phyloP scores from a whole-genome alignment of 2,113 vertebrate species.

The Rutilus rutilus region DNA sequence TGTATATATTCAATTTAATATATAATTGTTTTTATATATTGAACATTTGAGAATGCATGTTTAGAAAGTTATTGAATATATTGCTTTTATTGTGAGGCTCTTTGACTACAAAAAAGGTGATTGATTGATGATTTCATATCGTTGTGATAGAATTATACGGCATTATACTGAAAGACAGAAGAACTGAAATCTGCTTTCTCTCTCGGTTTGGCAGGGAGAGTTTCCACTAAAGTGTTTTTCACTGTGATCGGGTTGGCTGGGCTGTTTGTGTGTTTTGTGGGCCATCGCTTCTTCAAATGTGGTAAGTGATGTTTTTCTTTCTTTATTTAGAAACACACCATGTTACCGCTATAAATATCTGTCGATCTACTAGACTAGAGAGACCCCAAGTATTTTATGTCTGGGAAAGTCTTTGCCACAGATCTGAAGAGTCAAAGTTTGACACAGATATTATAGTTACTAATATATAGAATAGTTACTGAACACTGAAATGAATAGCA shows the following conservation, averaged over 20 bases:
- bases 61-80: too few species aligned
- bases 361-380: neutral
- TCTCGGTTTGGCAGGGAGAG: constrained; percentile 74
- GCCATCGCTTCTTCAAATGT: constrained; percentile 94
- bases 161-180: too few species aligned
- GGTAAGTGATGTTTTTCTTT: constrained; percentile 73
- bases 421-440: neutral
- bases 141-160: too few species aligned
- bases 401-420: neutral
- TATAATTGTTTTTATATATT: too few species aligned
- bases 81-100: too few species aligned
- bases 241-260: constrained; percentile 84
- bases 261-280: constrained; percentile 89
- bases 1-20: too few species aligned
- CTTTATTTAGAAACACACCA: neutral
- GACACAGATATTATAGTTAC: neutral
- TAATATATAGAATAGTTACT: neutral
- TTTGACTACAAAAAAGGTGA: too few species aligned
- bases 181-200: neutral
- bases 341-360: neutral
- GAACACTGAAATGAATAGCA: neutral
- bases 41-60: too few species aligned
- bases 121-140: too few species aligned
- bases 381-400: neutral
- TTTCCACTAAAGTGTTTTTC: constrained; percentile 90